phyloP scores from a whole-genome alignment of 2,888 invertebrate genomes.

The Synergus itoensis region DNA sequence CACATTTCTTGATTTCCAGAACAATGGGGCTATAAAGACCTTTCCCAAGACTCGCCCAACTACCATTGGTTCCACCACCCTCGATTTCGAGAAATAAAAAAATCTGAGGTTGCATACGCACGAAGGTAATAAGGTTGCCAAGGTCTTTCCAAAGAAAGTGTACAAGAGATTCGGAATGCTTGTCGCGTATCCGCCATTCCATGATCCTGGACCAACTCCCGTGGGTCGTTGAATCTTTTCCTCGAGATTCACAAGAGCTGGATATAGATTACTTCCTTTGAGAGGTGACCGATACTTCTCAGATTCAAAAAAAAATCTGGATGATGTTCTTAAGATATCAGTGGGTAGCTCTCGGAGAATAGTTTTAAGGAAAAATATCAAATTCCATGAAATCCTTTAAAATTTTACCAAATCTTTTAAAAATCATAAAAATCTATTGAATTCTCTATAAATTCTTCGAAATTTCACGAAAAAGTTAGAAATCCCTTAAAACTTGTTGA shows the following conservation, averaged over 20 bases:
- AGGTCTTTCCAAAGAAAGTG: constrained; percentile 45
- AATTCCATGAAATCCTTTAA: no score
- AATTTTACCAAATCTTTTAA: no score
- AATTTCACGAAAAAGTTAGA: no score
- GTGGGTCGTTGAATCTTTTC: constrained; percentile 40
- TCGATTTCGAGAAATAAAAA: constrained; percentile 6
- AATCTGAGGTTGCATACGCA: constrained; percentile 47
- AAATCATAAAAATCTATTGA: no score
- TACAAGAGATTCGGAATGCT: constrained; percentile 50
- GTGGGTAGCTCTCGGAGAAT: no score
- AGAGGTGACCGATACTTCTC: background rate
- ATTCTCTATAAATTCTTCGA: no score
- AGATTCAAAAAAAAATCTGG: background rate
- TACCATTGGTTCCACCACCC: constrained; percentile 34
- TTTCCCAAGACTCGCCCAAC: constrained; percentile 4
- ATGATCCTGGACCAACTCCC: constrained; percentile 41
- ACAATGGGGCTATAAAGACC: constrained; percentile 73
- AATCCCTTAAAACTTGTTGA: no score
- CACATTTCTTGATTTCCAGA: constrained; percentile 77
- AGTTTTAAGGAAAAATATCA: no score
- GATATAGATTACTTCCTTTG: constrained; percentile 12
- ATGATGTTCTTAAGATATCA: background rate
- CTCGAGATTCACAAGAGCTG: constrained; percentile 42
- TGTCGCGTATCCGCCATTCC: constrained; percentile 46
- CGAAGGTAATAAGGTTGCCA: constrained; percentile 45